phyloP scores from a whole-genome alignment of 2,113 vertebrate species.

The Peromyscus leucopus region DNA sequence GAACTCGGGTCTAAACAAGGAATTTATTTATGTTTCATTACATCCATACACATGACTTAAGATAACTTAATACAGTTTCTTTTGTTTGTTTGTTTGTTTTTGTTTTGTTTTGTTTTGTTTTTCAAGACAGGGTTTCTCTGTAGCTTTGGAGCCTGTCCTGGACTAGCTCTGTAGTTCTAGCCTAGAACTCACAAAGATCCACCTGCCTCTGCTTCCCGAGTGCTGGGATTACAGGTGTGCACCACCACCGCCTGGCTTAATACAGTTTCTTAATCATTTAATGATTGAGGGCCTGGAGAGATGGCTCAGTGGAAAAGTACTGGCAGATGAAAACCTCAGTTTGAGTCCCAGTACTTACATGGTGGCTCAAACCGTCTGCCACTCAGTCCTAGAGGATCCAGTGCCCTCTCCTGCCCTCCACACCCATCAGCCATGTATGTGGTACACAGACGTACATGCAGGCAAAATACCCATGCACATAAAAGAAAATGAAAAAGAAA shows the following conservation, averaged over 20 bases:
- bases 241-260: too few species aligned
- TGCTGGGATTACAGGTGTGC: too few species aligned
- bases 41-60: neutral
- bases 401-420: too few species aligned
- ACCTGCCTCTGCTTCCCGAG: too few species aligned
- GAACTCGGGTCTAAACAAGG: neutral
- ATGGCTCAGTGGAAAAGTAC: neutral
- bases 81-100: too few species aligned
- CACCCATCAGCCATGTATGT: neutral
- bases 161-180: too few species aligned
- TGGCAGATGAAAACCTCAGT: neutral
- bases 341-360: neutral
- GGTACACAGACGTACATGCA: neutral
- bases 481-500: neutral
- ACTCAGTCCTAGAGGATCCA: neutral
- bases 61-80: neutral
- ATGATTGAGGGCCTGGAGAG: neutral
- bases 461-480: neutral
- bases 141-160: too few species aligned
- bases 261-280: neutral
- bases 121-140: too few species aligned
- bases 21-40: neutral
- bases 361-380: neutral
- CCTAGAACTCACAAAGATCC: too few species aligned
- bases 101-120: too few species aligned